These are phyloP conservation scores for Ophonus ardosiacus DNA, from an alignment of 2,888 invertebrate species.

Conservation along the genomic window DNA sequence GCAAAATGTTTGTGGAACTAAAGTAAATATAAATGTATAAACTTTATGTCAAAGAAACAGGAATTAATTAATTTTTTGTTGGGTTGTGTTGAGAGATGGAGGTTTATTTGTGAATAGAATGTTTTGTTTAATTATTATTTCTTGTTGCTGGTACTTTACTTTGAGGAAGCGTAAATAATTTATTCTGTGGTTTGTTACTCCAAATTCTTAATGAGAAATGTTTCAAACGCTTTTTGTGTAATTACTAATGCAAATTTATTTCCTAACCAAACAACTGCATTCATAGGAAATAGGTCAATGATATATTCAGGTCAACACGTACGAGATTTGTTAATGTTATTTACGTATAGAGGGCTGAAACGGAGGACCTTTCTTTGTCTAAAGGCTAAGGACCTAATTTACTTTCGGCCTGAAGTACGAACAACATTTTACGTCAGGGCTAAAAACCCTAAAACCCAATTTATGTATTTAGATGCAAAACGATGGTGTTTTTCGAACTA, in stretches of 20 bases:
- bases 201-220: conserved; percentile 4
- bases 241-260: conserved; percentile 3
- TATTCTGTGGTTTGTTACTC: conserved; percentile 10
- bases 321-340: background rate
- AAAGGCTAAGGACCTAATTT: too few species aligned
- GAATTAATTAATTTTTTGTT: conserved; percentile 38
- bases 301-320: background rate
- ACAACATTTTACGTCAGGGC: too few species aligned
- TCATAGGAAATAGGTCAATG: background rate
- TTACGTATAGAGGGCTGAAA: too few species aligned
- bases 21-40: conserved; percentile 51
- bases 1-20: conserved; percentile 37
- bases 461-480: too few species aligned
- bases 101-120: conserved; percentile 28
- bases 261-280: background rate
- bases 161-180: conserved; percentile 10
- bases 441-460: too few species aligned
- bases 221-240: background rate
- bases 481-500: too few species aligned
- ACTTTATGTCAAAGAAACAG: conserved; percentile 35
- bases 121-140: conserved; percentile 14
- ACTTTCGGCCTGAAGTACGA: too few species aligned
- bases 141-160: background rate
- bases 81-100: background rate
- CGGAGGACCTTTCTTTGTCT: too few species aligned